These are phyloP conservation scores for Microcebus murinus DNA, from an alignment of 2,113 vertebrate genomes.

Conservation along the genomic window DNA sequence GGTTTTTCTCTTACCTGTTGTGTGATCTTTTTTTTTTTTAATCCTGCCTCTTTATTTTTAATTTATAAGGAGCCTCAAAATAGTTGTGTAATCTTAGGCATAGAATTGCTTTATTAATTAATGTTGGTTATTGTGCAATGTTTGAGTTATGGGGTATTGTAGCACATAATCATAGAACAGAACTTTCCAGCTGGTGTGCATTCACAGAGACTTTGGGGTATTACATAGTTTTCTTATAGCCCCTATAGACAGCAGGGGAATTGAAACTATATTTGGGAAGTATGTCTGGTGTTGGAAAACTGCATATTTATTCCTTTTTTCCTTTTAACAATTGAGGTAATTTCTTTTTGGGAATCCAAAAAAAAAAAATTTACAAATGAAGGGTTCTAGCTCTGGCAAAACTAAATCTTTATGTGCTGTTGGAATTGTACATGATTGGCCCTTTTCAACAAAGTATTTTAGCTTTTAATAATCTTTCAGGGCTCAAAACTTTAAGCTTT, in stretches of 20 bases:
- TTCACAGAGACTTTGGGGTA: background rate
- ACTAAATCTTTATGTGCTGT: background rate
- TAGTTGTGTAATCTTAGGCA: background rate
- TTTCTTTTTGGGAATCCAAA: background rate
- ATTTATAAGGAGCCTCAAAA: too few species aligned
- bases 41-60: too few species aligned
- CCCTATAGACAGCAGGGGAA: background rate
- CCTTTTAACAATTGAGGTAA: background rate
- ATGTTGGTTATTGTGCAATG: background rate
- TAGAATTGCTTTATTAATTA: background rate
- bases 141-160: background rate
- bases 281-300: slow-evolving; percentile 12
- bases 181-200: background rate
- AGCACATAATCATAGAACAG: background rate
- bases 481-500: background rate
- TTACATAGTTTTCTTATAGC: background rate
- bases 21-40: background rate
- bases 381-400: background rate
- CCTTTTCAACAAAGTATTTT: slow-evolving; percentile 22
- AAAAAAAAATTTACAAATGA: background rate
- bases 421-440: background rate
- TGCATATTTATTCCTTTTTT: background rate
- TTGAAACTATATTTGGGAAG: slow-evolving; percentile 46
- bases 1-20: background rate
- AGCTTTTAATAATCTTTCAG: slow-evolving; percentile 34